phyloP scores from a whole-genome alignment of 1,140 invertebrate species.

The Zophobas morio region DNA sequence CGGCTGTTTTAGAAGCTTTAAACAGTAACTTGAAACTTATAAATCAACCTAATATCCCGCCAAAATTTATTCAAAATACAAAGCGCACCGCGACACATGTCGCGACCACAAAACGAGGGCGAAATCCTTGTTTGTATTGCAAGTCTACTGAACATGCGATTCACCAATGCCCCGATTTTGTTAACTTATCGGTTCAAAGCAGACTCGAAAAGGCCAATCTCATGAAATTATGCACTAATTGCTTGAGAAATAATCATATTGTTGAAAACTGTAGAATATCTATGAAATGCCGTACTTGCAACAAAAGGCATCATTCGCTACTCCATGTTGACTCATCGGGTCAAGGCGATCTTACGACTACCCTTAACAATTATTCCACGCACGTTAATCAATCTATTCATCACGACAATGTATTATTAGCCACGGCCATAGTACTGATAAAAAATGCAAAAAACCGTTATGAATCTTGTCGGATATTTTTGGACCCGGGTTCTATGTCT shows the following conservation, averaged over 20 bases:
- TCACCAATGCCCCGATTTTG: not conserved
- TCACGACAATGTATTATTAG: not conserved
- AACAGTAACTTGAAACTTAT: not conserved
- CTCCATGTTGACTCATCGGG: not conserved
- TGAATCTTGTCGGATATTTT: conserved; percentile 13
- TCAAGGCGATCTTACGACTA: not conserved
- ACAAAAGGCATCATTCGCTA: not conserved
- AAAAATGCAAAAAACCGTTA: not conserved
- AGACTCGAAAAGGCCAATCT: not conserved
- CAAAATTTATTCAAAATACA: not conserved
- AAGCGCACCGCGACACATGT: not conserved
- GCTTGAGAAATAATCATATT: not conserved
- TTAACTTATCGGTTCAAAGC: not conserved
- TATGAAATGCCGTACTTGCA: not conserved
- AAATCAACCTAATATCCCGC: not conserved
- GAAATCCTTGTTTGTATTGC: not conserved
- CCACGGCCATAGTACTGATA: not conserved
- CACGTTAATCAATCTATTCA: not conserved
- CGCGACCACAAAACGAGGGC: not conserved
- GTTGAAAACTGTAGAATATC: not conserved
- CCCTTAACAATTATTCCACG: not conserved
- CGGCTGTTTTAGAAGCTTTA: not conserved
- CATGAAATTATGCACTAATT: not conserved
- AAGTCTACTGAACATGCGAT: not conserved
- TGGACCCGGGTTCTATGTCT: conserved; percentile 19